Evolutionary conservation across 2,113 vertebrate species (phyloP), one percentile per base, ranked within the genome.

Genomic region (Brienomyrus brachyistius): DNA sequence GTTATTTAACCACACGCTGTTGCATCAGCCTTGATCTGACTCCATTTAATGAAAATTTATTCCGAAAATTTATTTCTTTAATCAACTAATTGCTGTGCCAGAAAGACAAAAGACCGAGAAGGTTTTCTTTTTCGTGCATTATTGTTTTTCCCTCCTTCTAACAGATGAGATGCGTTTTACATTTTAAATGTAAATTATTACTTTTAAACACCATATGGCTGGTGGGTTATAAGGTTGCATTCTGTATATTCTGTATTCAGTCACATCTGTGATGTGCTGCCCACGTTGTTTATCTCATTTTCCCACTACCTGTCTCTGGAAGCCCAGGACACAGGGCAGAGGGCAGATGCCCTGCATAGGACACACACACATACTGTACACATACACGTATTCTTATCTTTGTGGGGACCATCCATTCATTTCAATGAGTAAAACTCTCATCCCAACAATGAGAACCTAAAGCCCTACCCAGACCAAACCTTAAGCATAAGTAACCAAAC

Each of bases 41-140:
- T 84, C 82, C 21, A 45, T 48, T 84, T 48, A 84, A 47, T 84
- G 82, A 48, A 84, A 84, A 84, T 84, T 84, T 84, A 84, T 84
- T 84, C 82, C 0, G 21, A 84, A 48, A 84, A 84, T 84, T n/a
- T 84, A 11, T 23, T 84, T 84, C 40, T 48, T 45, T 84, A 47
- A 84, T 84, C 45, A 84, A 48, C 82, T 48, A 84, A 84, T 84
- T 84, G 82, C 21, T 84, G 82, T 48, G 43, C 43, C 8, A 23
- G 21, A 84, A 84, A 84, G 82, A 84, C 45, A n/a, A 48, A 84
- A 48, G 82, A 84, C 45, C 7, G 9, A 10, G 82, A 82, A 45
- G 43, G 77, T 45, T 82, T 48, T 11, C 19, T 40, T 19, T 40
- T 80, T 17, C 19, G 1, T 43, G 47, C 4, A 84, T 48, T 21